Conservation (phyloP, 2,888 invertebrate species). For the Pyrrhopygopsis socrates region DNA sequence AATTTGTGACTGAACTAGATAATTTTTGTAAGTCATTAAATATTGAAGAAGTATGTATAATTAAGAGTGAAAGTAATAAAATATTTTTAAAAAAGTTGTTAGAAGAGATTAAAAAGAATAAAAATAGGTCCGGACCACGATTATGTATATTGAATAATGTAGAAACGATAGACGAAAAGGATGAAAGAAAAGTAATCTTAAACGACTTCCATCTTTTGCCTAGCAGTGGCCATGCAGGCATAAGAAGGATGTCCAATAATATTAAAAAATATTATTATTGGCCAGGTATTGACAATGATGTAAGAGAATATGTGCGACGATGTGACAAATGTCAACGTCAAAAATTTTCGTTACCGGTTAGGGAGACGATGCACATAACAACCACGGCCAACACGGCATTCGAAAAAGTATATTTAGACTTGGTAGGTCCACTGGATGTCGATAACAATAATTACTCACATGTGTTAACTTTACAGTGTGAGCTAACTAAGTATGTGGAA, state of each 20-base stretch:
- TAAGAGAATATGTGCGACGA: slow-evolving; percentile 53
- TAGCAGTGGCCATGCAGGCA: slow-evolving; percentile 55
- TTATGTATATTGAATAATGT: slow-evolving; percentile 41
- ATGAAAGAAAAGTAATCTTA: slow-evolving; percentile 40
- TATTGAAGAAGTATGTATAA: background rate
- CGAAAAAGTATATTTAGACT: slow-evolving; percentile 57
- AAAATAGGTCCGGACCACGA: slow-evolving; percentile 12
- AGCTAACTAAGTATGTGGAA: slow-evolving; percentile 70
- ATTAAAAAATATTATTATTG: slow-evolving; percentile 49
- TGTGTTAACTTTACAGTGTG: slow-evolving; percentile 72
- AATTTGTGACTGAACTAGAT: background rate
- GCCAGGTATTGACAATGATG: slow-evolving; percentile 60
- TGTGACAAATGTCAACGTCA: slow-evolving; percentile 71
- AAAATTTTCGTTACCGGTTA: slow-evolving; percentile 42
- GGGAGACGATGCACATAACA: slow-evolving; percentile 64
- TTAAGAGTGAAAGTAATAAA: slow-evolving; percentile 1
- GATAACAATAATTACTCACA: slow-evolving; percentile 62
- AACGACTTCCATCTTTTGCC: slow-evolving; percentile 65
- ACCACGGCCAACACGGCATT: slow-evolving; percentile 61
- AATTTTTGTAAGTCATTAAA: background rate
- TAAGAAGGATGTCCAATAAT: slow-evolving; percentile 51
- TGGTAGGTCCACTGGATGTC: slow-evolving; percentile 63
- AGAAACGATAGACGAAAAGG: slow-evolving; percentile 24
- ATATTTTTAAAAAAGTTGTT: background rate
- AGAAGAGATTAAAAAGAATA: background rate